Base-by-base conservation (phyloP, 2,797 vertebrate species). In the Onychomys torridus region DNA sequence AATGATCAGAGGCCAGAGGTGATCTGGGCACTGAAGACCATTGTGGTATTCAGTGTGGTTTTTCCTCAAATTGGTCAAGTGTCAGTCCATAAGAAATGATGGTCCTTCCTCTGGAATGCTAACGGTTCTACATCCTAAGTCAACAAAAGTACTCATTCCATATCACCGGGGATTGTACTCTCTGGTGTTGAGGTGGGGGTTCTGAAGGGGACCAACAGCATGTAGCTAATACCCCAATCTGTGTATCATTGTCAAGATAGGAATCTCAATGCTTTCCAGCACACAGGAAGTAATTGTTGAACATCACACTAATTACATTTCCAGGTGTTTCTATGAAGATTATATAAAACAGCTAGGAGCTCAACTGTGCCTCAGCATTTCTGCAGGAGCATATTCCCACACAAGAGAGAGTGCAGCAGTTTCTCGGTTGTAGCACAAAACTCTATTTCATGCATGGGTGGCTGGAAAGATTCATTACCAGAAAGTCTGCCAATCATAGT, bases 311-410 rank as follows among this genome's bases (percentile, higher is more conserved):
- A 97, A 98, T 98, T 97, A 93, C 85, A 96, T 96, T 98, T 98
- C 97, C 98, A 98, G 97, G 97, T 98, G 96, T 97, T 96, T 97
- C 84, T 98, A 14, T 95, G 97, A 98, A 96, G 86, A 98, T 97
- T 96, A 81, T 95, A 46, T 0, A 59, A 98, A 97, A 92, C 97
- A 12, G 73, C 93, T 63, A 81, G 94, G 90, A 95, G 97, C 84
- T 93, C 92, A 97, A 89, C 84, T 93, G 95, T 88, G 37, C 1
- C 0, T 79, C 55, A 71, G 97, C 83, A 49, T 96, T 98, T 95
- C 52, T 97, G 59, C 85, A 97, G 57, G 96, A 94, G 77, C 92
- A 27, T 75, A 73, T 97, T 97, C 61, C 49, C 94, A 73, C 93
- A 34, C 61, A 73, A 63, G 10, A 37, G 89, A 76, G 91, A 49